Percentiles rank a stretch among this genome's conserved stretches.
These are phyloP conservation scores for Parnassius mnemosyne DNA, from an alignment of 2,888 invertebrate species.

Conservation along the genomic window DNA sequence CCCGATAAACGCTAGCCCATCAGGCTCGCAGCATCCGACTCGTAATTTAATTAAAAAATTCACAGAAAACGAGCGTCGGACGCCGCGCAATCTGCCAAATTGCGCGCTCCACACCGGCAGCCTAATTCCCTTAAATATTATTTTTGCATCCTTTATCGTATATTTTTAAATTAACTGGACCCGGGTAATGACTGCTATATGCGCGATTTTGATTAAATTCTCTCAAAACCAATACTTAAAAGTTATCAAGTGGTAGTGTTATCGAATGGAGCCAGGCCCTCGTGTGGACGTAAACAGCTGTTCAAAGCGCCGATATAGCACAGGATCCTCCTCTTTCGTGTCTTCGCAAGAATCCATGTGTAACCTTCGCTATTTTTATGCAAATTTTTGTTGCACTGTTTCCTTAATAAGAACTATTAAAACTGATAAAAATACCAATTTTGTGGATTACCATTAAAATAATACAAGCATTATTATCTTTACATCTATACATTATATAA, in stretches of 20 bases:
- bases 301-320: conserved; percentile 23
- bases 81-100: conserved; percentile 72
- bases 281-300: conserved; percentile 23
- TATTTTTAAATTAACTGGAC: conserved; percentile 74
- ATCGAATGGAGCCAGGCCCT: conserved; percentile 38
- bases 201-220: conserved; percentile 72
- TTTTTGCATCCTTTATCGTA: conserved; percentile 73
- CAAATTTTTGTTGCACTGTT: conserved; percentile 32
- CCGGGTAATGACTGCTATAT: conserved; percentile 70
- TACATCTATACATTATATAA: no score
- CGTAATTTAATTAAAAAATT: conserved; percentile 80
- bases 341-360: conserved; percentile 38
- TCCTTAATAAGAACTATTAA: no score
- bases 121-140: conserved; percentile 76
- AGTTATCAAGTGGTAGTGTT: conserved; percentile 58
- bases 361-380: conserved; percentile 37
- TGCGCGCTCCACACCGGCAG: conserved; percentile 65
- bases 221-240: conserved; percentile 76
- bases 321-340: conserved; percentile 48
- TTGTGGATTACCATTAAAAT: no score
- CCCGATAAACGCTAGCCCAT: conserved; percentile 50
- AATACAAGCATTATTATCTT: no score
- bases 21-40: conserved; percentile 65
- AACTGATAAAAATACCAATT: no score
- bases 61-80: conserved; percentile 68